phyloP scores from a whole-genome alignment of 2,888 invertebrate genomes.

The Euphydryas editha region DNA sequence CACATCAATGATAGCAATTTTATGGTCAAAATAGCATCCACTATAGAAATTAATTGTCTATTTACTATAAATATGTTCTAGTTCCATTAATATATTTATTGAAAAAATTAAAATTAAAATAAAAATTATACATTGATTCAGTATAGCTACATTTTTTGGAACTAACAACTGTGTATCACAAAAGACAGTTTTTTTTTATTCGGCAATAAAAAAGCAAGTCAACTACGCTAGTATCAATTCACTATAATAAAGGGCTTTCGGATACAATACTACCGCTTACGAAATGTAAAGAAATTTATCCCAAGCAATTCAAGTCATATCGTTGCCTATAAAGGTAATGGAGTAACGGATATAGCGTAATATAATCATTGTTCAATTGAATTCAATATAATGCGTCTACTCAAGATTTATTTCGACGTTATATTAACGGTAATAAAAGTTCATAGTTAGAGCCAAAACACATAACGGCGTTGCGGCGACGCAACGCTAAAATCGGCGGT shows the following conservation, averaged over 20 bases:
- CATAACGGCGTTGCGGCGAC: too few relatives aligned
- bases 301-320: slow-evolving; percentile 15
- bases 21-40: too few relatives aligned
- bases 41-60: too few relatives aligned
- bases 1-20: too few relatives aligned
- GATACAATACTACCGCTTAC: slow-evolving; percentile 6
- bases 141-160: background rate
- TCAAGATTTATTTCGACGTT: background rate
- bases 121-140: too few relatives aligned
- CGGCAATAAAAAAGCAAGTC: background rate
- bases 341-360: slow-evolving; percentile 33
- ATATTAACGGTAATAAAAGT: slow-evolving; percentile 10
- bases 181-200: background rate
- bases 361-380: slow-evolving; percentile 33
- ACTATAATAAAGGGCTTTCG: background rate
- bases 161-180: background rate
- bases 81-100: too few relatives aligned
- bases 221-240: background rate
- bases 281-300: slow-evolving; percentile 28
- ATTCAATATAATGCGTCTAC: slow-evolving; percentile 25
- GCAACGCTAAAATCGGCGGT: too few relatives aligned
- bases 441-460: too few relatives aligned
- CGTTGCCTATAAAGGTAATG: slow-evolving; percentile 31
- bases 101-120: too few relatives aligned
- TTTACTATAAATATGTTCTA: too few relatives aligned